phyloP scores from a whole-genome alignment of 2,888 invertebrate species.

The Cosmopolites sordidus region DNA sequence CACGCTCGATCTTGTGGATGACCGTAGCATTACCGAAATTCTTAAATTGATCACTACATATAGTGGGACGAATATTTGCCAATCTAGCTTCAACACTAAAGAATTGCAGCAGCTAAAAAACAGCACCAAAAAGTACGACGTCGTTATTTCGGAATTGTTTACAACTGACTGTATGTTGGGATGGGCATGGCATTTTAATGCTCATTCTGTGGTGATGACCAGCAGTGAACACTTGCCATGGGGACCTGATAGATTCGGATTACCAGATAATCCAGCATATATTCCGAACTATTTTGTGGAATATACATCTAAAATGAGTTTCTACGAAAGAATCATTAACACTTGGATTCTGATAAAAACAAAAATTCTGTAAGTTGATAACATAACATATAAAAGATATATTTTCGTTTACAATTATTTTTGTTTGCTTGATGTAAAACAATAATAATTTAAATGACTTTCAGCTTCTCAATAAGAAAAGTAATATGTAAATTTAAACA shows the following conservation, averaged over 20 bases:
- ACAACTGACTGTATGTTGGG: constrained; percentile 59
- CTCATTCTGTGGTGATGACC: constrained; percentile 56
- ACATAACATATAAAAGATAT: too few relatives aligned
- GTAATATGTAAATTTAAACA: too few relatives aligned
- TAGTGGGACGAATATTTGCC: constrained; percentile 33
- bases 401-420: too few relatives aligned
- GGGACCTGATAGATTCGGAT: constrained; percentile 54
- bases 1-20: constrained; percentile 18
- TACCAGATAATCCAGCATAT: constrained; percentile 57
- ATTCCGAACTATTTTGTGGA: constrained; percentile 56
- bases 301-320: constrained; percentile 52
- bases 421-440: too few relatives aligned
- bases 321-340: constrained; percentile 52
- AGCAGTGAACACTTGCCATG: constrained; percentile 57
- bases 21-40: not conserved
- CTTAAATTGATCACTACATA: constrained; percentile 2
- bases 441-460: too few relatives aligned
- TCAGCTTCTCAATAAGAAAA: too few relatives aligned
- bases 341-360: constrained; percentile 29
- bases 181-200: constrained; percentile 53
- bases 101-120: constrained; percentile 30
- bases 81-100: constrained; percentile 30
- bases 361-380: constrained; percentile 16
- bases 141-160: constrained; percentile 58
- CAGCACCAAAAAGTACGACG: constrained; percentile 32